These are phyloP conservation scores for Acanthaster planci DNA, from an alignment of 35 echinoderm and acorn worm genomes.

Conservation along the genomic window DNA sequence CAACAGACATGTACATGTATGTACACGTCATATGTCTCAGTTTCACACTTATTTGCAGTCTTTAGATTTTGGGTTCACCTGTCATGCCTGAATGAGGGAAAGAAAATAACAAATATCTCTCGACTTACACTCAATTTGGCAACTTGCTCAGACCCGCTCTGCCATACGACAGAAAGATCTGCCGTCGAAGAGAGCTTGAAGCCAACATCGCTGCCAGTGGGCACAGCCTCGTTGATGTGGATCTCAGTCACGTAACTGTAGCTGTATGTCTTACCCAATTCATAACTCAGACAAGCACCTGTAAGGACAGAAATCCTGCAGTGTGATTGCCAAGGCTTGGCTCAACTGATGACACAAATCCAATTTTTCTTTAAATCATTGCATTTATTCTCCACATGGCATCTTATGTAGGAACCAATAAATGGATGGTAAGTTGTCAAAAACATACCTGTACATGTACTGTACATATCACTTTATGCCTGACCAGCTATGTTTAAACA, in stretches of 20 bases:
- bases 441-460: too few species aligned
- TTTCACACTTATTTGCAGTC: neutral
- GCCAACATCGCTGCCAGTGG: slow-evolving; percentile 23
- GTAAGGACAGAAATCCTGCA: too few species aligned
- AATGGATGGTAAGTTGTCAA: too few species aligned
- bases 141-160: slow-evolving; percentile 41
- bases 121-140: slow-evolving; percentile 36
- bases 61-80: neutral
- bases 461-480: too few species aligned
- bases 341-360: too few species aligned
- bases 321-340: too few species aligned
- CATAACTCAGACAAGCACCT: slow-evolving; percentile 24
- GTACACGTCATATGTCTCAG: neutral
- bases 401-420: too few species aligned
- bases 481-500: too few species aligned
- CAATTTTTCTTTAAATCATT: too few species aligned
- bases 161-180: slow-evolving; percentile 55
- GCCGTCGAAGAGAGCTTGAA: slow-evolving; percentile 39
- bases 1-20: too few species aligned
- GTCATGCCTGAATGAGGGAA: neutral
- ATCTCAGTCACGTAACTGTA: slow-evolving; percentile 56
- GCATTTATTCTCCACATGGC: too few species aligned
- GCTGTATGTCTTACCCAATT: slow-evolving; percentile 50
- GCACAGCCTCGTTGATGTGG: slow-evolving; percentile 36
- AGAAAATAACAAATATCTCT: neutral